Evolutionary conservation across 2,797 vertebrate genomes (phyloP).

Genomic region (Knipowitschia caucasica): DNA sequence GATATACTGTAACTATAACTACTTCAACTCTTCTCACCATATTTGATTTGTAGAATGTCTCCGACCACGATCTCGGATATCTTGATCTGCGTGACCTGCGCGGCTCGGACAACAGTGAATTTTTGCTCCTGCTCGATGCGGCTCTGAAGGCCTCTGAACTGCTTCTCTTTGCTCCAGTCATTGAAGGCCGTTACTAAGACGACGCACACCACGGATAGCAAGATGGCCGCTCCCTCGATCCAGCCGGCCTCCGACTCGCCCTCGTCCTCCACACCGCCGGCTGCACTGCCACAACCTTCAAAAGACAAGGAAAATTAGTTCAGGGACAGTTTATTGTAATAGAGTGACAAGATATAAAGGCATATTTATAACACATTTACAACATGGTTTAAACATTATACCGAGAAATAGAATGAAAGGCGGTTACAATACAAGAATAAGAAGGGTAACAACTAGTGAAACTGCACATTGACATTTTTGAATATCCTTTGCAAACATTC

Average conservation of each 20-base stretch:
- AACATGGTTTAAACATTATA: too few relatives aligned
- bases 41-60: constrained; percentile 94
- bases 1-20: too few relatives aligned
- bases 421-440: too few relatives aligned
- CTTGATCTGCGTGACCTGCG: constrained; percentile 88
- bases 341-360: too few relatives aligned
- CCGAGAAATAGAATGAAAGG: too few relatives aligned
- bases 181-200: constrained; percentile 99
- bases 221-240: constrained; percentile 97
- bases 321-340: too few relatives aligned
- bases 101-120: constrained; percentile 85
- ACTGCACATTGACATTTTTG: too few relatives aligned
- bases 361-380: too few relatives aligned
- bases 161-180: constrained; percentile 99
- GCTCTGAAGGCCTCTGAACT: constrained; percentile 94
- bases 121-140: constrained; percentile 98
- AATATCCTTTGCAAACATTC: too few relatives aligned
- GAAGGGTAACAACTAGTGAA: too few relatives aligned
- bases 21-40: too few relatives aligned
- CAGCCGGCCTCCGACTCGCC: constrained; percentile 89
- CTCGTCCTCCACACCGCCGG: constrained; percentile 83
- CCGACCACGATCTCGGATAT: constrained; percentile 92
- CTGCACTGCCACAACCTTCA: constrained; percentile 83
- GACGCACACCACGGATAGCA: constrained; percentile 92
- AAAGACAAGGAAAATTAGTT: too few relatives aligned